These are phyloP conservation scores for Callithrix jacchus DNA, from an alignment of 2,113 vertebrate genomes.

Conservation along the genomic window DNA sequence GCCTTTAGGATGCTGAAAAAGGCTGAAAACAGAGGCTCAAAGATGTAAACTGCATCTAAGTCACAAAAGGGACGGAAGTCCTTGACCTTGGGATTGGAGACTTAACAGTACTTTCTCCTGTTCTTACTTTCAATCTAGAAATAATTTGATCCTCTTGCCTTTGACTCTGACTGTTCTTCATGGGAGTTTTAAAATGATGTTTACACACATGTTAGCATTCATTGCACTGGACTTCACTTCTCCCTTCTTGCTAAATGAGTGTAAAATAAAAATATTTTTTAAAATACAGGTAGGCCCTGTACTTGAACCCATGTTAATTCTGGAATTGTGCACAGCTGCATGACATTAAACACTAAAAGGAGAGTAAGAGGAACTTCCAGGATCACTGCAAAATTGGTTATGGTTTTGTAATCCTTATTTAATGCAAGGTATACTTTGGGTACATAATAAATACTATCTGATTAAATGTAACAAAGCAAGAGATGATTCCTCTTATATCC, in stretches of 20 bases:
- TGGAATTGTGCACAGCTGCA: slow-evolving; percentile 29
- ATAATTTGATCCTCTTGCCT: not conserved
- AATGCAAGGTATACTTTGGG: not conserved
- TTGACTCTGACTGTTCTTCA: slow-evolving; percentile 30
- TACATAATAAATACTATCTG: not conserved
- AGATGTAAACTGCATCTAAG: not conserved
- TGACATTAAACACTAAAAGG: slow-evolving; percentile 23
- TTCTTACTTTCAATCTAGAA: not conserved
- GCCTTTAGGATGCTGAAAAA: not conserved
- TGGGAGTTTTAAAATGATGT: slow-evolving; percentile 40
- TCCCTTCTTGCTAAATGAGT: slow-evolving; percentile 44
- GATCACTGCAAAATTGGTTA: slow-evolving; percentile 30
- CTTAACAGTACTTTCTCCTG: not conserved
- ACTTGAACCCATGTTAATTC: slow-evolving; percentile 4
- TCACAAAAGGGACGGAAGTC: not conserved
- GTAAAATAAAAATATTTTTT: slow-evolving; percentile 51
- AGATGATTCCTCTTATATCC: not conserved
- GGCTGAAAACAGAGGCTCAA: not conserved
- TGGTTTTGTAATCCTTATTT: slow-evolving; percentile 22
- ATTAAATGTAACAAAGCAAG: not conserved
- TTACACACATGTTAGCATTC: slow-evolving; percentile 59
- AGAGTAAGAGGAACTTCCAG: not conserved
- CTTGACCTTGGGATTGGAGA: not conserved
- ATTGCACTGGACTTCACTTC: not conserved
- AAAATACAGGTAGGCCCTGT: slow-evolving; percentile 39